Base-by-base conservation (phyloP, 2,888 invertebrate genomes). In the Cotesia congregata region DNA sequence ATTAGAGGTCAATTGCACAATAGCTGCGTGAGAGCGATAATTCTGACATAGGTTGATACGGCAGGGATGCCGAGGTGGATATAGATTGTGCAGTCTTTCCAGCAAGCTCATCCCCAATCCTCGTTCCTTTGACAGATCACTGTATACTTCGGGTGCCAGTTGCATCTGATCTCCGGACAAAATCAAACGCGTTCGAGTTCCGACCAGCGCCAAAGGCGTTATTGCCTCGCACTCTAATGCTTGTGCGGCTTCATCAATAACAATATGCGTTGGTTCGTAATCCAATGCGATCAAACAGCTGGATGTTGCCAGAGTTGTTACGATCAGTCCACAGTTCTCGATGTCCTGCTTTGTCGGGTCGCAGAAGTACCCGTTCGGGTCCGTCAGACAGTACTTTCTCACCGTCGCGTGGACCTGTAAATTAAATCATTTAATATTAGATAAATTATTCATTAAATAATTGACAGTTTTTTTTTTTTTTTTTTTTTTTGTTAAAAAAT, bases 161-260 rank as follows among this genome's bases (percentile, higher is more conserved):
- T 95, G 93, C 95, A 95, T 95, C 86, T 96, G 95, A 90, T 96
- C 96, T 71, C 96, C 96, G 69, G 96, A 96, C 65, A 96, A 89
- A 0, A 96, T 95, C 76, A 96, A 92, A 65, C 95, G 91, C 0
- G 96, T 96, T 9, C 91, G 91, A 72, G 92, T 91, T 78, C 93
- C 93, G 2, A 95, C 95, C 76, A 96, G 86, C 0, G 94, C 93
- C 74, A 96, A 86, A 0, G 96, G 95, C 90, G 95, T 95, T 12
- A 96, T 92, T 0, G 95, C 95, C 88, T 96, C 96, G 89, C 95
- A 95, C 89, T 96, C 96, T 91, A 96, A 93, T 0, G 95, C 95
- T 87, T 96, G 96, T 0, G 96, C 96, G 0, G 96, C 96, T 90
- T 96, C 96, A 88, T 96, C 96, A 71, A 96, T 90, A 76, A 96